These are phyloP conservation scores for Tachysurus vachellii DNA, from an alignment of 2,113 vertebrate genomes.

Conservation along the genomic window DNA sequence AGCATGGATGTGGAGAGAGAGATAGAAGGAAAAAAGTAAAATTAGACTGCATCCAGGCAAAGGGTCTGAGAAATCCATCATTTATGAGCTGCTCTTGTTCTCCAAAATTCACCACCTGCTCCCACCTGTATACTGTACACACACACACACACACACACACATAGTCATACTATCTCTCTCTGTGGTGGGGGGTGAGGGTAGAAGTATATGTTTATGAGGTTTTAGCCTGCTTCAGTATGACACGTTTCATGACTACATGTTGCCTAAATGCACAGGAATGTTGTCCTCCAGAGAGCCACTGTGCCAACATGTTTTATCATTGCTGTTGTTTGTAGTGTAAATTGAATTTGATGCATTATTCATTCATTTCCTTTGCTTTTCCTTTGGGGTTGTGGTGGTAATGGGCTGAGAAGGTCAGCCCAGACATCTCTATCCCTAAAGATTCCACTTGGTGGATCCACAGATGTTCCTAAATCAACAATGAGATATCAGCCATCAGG, in stretches of 20 bases:
- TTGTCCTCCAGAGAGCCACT: not conserved
- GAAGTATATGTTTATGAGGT: conserved; percentile 10
- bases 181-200: conserved; percentile 20
- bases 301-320: not conserved
- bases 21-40: not conserved
- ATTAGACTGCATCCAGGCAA: conserved; percentile 24
- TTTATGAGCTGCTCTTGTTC: conserved; percentile 48
- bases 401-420: not conserved
- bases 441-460: not conserved
- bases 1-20: not conserved
- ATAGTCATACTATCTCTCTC: not conserved
- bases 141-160: conserved; percentile 32
- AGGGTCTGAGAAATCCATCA: conserved; percentile 44
- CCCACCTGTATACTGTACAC: not conserved
- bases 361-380: not conserved
- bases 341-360: not conserved
- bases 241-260: not conserved
- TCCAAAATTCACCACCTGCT: conserved; percentile 54
- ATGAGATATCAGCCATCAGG: not conserved
- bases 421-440: not conserved
- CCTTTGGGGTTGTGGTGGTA: not conserved
- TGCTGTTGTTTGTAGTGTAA: not conserved
- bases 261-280: not conserved
- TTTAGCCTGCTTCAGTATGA: not conserved
- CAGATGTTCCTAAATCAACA: not conserved